Evolutionary conservation across 2,888 invertebrate genomes (phyloP), one percentile per base, ranked within the genome.

Genomic region (Nasonia oneida): DNA sequence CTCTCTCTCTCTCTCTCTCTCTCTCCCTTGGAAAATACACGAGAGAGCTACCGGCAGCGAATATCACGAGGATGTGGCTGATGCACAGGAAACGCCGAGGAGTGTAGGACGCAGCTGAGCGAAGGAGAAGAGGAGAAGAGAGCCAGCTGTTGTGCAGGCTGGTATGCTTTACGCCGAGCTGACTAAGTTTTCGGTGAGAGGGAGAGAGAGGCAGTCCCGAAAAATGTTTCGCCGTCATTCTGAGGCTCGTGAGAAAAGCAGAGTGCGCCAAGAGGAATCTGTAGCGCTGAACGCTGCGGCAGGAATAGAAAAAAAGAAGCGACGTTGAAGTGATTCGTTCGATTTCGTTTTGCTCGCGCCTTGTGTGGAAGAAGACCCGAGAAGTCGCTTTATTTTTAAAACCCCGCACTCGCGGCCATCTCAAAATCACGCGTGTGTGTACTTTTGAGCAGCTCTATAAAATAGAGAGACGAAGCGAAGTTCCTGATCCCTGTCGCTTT

Each of bases 201-300:
- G 42, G 71, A 33, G 6, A 33, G 71, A 33, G 6, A 33, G 37
- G n/a, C 23, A 23, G 57, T 10, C 77, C 33, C 37, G 53, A 70
- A 74, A 76, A 71, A 64, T 50, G 79, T 50, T 67, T 74, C 61
- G 23, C 50, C 80, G 74, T 71, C 74, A 23, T 71, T 42, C 71
- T 14, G 50, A 23, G 15, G 50, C 81, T 84, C 85, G 85, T 77
- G 81, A 81, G 85, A 85, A 81, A 85, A 73, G 53, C 70, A 74
- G 29, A 29, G 37, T 53, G 37, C 39, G 4, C 61, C 53, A 4
- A 67, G 67, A 67, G 67, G 10, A 12, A 14, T 29, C 14, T 23
- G n/a, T 18, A 10, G 18, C 15, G 39, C 14, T 8, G 61, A 33
- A 47, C 47, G 61, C 37, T 29, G 14, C 10, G 18, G 39, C 23